phyloP scores from a whole-genome alignment of 2,888 invertebrate genomes.

The Frankliniella intonsa region DNA sequence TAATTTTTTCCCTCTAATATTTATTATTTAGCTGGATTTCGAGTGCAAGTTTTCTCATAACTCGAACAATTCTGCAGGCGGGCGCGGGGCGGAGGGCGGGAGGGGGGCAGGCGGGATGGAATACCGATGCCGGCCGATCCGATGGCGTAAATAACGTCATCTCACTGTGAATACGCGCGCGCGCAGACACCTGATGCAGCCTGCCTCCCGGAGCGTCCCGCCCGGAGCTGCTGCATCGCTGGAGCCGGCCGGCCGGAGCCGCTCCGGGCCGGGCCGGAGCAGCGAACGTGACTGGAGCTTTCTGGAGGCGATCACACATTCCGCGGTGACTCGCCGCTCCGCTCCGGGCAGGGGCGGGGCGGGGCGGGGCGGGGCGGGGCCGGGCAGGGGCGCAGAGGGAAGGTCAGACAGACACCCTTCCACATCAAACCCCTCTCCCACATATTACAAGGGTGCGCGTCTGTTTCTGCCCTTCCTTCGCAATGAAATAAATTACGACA shows the following conservation, averaged over 20 bases:
- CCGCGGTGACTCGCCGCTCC: background rate
- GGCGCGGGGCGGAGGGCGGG: background rate
- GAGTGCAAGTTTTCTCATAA: too few species aligned
- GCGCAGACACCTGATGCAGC: background rate
- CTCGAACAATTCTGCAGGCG: background rate
- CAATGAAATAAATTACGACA: too few species aligned
- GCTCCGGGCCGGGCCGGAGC: too few species aligned
- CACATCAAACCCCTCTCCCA: too few species aligned
- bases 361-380: too few species aligned
- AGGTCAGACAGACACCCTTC: too few species aligned
- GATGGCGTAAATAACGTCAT: too few species aligned
- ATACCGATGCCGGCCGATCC: background rate
- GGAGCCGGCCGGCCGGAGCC: background rate
- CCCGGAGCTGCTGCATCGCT: background rate
- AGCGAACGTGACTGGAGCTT: conserved; percentile 4
- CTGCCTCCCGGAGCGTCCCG: background rate
- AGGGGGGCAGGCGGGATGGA: background rate
- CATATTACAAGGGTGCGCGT: too few species aligned
- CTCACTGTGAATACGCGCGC: background rate
- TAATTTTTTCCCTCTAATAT: too few species aligned
- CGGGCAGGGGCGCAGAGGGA: too few species aligned
- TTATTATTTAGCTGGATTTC: too few species aligned
- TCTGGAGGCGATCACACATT: conserved; percentile 5
- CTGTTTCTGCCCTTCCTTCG: too few species aligned
- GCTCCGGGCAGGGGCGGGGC: background rate